These are phyloP conservation scores for Zosterops borbonicus DNA, from an alignment of 2,113 vertebrate genomes.

Conservation along the genomic window DNA sequence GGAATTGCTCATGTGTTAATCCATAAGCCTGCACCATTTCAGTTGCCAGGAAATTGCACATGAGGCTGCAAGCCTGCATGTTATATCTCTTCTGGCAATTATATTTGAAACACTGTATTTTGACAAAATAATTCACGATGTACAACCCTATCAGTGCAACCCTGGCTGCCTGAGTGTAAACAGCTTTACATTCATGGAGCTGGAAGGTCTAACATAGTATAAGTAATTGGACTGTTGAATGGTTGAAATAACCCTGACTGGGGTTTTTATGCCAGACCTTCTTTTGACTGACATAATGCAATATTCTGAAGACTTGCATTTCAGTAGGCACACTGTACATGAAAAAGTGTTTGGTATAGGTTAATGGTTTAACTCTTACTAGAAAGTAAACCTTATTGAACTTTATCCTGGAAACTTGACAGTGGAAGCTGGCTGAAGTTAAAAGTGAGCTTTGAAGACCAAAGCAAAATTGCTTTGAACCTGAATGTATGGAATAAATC, in stretches of 20 bases:
- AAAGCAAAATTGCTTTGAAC: conserved; percentile 44
- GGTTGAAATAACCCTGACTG: background rate
- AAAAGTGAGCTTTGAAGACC: conserved; percentile 38
- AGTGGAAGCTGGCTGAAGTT: conserved; percentile 40
- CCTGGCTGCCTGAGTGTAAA: background rate
- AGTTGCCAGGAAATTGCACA: background rate
- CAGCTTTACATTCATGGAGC: background rate
- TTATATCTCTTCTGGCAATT: conserved; percentile 13
- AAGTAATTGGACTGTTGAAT: background rate
- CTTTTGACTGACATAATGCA: background rate
- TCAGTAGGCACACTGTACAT: background rate
- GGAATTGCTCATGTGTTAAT: background rate
- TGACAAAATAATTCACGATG: background rate
- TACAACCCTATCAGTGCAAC: background rate
- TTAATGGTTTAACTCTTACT: background rate
- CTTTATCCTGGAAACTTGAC: conserved; percentile 23
- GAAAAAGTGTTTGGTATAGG: background rate
- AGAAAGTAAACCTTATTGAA: conserved; percentile 23
- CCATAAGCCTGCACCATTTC: background rate
- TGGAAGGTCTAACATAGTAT: background rate
- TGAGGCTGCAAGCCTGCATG: background rate
- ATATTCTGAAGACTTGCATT: conserved; percentile 8
- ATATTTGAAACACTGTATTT: background rate
- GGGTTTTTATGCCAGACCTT: background rate
- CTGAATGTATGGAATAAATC: background rate